Conservation (phyloP, 2,113 vertebrate species). For the Notiomystis cincta region DNA sequence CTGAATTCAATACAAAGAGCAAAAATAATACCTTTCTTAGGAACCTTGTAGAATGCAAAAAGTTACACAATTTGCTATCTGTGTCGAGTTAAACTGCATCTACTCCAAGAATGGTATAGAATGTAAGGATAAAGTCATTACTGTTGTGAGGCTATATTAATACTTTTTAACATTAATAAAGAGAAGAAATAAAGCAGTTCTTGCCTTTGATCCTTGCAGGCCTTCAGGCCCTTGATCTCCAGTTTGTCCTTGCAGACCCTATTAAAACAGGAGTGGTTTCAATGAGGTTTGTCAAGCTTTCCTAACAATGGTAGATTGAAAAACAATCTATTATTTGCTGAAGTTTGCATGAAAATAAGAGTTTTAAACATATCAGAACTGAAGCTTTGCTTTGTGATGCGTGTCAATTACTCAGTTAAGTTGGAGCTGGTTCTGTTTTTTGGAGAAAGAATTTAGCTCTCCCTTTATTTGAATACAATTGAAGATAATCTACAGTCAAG, state of each 20-base stretch:
- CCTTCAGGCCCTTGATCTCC: constrained; percentile 87
- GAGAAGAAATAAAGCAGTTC: background rate
- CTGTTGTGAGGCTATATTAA: background rate
- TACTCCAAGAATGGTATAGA: background rate
- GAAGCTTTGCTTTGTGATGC: background rate
- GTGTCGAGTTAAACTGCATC: background rate
- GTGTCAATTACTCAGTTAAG: background rate
- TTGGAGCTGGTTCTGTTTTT: background rate
- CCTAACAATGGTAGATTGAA: background rate
- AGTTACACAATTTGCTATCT: background rate
- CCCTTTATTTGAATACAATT: background rate
- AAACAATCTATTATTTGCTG: background rate
- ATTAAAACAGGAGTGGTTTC: constrained; percentile 26
- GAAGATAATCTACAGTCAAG: background rate
- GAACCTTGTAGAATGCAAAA: background rate
- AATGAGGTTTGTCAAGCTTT: background rate
- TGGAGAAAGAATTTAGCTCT: background rate
- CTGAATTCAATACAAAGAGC: background rate
- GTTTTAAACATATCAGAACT: background rate
- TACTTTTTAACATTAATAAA: background rate
- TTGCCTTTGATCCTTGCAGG: constrained; percentile 81
- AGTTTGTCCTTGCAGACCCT: constrained; percentile 83
- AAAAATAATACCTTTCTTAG: background rate
- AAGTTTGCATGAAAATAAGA: background rate
- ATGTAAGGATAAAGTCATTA: background rate